These are phyloP conservation scores for Toxonevra muliebris DNA, from an alignment of 2,888 invertebrate species.

Conservation along the genomic window DNA sequence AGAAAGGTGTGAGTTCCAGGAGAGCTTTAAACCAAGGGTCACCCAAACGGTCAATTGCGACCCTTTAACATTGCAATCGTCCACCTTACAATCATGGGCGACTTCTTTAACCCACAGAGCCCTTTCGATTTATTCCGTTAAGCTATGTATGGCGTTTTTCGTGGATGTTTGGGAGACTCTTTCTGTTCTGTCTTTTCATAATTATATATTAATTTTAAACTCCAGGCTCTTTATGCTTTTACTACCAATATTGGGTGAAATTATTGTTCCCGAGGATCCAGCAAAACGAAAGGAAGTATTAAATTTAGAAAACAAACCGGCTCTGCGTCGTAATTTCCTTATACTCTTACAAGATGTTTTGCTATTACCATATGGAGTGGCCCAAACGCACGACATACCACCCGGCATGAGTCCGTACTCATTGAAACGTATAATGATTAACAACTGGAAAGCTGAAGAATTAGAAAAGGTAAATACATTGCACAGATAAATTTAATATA, in stretches of 20 bases:
- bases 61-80: too few relatives aligned
- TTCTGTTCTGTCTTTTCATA: too few relatives aligned
- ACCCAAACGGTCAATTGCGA: too few relatives aligned
- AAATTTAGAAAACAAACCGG: constrained; percentile 78
- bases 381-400: constrained; percentile 68
- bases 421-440: constrained; percentile 78
- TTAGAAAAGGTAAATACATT: constrained; percentile 74
- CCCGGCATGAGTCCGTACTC: constrained; percentile 81
- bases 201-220: not conserved
- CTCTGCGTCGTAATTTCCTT: constrained; percentile 67
- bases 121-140: too few relatives aligned
- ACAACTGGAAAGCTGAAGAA: constrained; percentile 79
- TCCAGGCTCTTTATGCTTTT: constrained; percentile 81
- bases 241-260: constrained; percentile 80
- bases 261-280: constrained; percentile 71
- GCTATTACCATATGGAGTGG: constrained; percentile 74
- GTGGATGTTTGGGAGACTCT: too few relatives aligned
- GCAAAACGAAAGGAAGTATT: constrained; percentile 72
- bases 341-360: constrained; percentile 84
- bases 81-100: too few relatives aligned
- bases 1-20: too few relatives aligned
- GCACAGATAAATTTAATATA: not conserved
- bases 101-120: too few relatives aligned
- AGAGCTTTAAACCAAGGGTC: too few relatives aligned
- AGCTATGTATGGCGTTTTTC: not conserved